Conservation (phyloP, 2,888 invertebrate species). For the Cephus sareptanus region DNA sequence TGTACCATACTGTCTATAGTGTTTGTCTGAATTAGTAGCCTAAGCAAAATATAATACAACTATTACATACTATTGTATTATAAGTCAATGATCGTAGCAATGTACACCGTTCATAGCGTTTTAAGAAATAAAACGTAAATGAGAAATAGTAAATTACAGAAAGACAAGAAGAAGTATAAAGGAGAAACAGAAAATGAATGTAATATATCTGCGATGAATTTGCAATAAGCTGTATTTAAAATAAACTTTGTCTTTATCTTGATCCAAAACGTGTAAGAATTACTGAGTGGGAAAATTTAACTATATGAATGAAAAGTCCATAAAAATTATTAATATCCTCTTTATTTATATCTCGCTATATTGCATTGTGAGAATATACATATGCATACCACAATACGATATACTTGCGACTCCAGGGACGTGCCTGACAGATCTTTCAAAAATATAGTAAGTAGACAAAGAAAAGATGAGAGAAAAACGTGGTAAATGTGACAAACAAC, state of each 20-base stretch:
- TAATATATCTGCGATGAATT: background rate
- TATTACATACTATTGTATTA: background rate
- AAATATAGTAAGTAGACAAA: background rate
- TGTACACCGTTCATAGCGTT: background rate
- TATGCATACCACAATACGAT: constrained; percentile 26
- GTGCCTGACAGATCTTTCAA: constrained; percentile 28
- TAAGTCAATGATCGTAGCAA: background rate
- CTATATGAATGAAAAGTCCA: background rate
- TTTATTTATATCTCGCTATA: background rate
- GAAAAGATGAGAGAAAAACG: background rate
- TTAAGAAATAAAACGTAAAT: background rate
- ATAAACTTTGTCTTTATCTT: background rate
- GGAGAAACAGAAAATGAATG: background rate
- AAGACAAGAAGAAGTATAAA: background rate
- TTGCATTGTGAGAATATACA: constrained; percentile 6
- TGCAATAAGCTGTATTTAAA: background rate
- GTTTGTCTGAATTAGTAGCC: background rate
- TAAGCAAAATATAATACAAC: background rate
- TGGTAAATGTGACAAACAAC: background rate
- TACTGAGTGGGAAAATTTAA: background rate
- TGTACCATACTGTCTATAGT: background rate
- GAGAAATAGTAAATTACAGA: background rate
- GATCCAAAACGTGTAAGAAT: background rate
- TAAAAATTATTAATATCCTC: background rate
- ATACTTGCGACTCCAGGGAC: constrained; percentile 27